Base-by-base conservation (phyloP, 2,888 invertebrate species). In the Tiliacea aurago region DNA sequence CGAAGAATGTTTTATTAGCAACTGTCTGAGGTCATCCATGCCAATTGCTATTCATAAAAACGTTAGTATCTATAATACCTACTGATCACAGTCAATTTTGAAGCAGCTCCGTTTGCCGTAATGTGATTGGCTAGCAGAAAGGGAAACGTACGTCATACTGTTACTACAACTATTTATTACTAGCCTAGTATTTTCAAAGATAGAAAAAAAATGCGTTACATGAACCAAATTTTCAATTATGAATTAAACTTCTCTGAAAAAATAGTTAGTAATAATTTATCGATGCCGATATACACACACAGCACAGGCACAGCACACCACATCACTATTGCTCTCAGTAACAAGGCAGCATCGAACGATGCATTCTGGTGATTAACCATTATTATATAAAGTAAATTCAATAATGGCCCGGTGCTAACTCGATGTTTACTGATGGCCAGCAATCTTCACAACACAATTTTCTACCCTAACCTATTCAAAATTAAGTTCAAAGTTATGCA, bases 331-430 rank as follows among this genome's bases (percentile, higher is more conserved):
- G 71, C 88, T 87, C 87, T 88, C 92, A 88, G 94, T 95, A 95
- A 95, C 95, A 93, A 95, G 95, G 91, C 94, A 94, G 94, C 93
- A 92, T 92, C 93, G 91, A 87, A 91, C 92, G 95, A 95, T 96
- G 94, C 93, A 95, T 95, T 95, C 94, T 87, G 93, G 93, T 93
- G 95, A 96, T 96, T 96, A 96, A 96, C 93, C 94, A 95, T 95
- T 96, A 96, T 96, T 96, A 96, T 95, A 95, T 95, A 95, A 96
- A 95, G 95, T 95, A 95, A 96, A 96, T 96, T 96, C 96, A 96
- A 96, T 96, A 96, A 96, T 96, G 93, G 95, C 91, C 90, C 90
- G 90, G 91, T 93, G 93, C 93, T 93, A 94, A 94, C 92, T 91
- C 91, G 92, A 92, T 95, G 94, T 95, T 95, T 95, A 91, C 94